Evolutionary conservation across 2,113 vertebrate species (phyloP).

Genomic region (Toxotes chatareus): DNA sequence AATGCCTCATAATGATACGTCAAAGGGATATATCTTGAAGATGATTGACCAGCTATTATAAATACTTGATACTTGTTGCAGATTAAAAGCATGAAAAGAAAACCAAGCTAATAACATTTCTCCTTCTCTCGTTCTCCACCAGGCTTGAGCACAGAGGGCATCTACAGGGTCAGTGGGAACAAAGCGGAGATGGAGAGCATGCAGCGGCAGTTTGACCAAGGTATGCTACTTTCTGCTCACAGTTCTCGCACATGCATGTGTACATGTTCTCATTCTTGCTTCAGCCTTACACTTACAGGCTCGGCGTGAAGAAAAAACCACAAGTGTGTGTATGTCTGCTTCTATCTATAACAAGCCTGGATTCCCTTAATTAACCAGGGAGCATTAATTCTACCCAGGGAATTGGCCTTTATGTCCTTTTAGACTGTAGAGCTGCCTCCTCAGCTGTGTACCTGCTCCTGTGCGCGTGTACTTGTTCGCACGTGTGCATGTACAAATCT

Average conservation of each 20-base stretch:
- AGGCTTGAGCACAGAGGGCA: slow-evolving; percentile 94
- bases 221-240: slow-evolving; percentile 73
- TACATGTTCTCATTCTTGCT: not conserved
- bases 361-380: slow-evolving; percentile 59
- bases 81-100: slow-evolving; percentile 23
- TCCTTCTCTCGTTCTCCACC: slow-evolving; percentile 16
- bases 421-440: slow-evolving; percentile 41
- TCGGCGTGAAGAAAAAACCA: slow-evolving; percentile 19
- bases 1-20: not conserved
- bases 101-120: slow-evolving; percentile 15
- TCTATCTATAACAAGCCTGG: slow-evolving; percentile 48
- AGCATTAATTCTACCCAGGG: slow-evolving; percentile 53
- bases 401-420: slow-evolving; percentile 61
- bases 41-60: slow-evolving; percentile 11
- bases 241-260: not conserved
- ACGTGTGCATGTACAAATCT: slow-evolving; percentile 32
- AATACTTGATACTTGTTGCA: slow-evolving; percentile 25
- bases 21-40: not conserved
- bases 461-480: slow-evolving; percentile 29
- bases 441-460: slow-evolving; percentile 52
- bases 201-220: slow-evolving; percentile 96
- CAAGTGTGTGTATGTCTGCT: not conserved
- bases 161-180: slow-evolving; percentile 97
- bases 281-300: not conserved
- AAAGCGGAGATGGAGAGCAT: slow-evolving; percentile 98